These are phyloP conservation scores for Branchellion lobata DNA, from an alignment of 2,888 invertebrate species.

Conservation along the genomic window DNA sequence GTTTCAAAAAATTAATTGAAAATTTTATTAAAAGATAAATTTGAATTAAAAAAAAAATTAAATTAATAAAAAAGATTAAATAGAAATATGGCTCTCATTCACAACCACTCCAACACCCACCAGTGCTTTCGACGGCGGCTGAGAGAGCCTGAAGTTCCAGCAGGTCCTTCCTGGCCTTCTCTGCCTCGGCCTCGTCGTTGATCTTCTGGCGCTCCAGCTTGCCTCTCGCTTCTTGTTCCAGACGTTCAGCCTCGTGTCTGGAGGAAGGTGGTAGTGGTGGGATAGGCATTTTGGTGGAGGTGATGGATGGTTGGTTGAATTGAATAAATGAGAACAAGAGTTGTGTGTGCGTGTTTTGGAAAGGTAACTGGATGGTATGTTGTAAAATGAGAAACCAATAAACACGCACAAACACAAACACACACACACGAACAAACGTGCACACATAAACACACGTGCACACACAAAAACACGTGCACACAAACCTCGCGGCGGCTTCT, in stretches of 20 bases:
- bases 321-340: neutral
- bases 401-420: no score
- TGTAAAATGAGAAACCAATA: no score
- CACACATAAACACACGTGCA: no score
- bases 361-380: no score
- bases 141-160: conserved; percentile 64
- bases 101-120: no score
- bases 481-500: conserved; percentile 64
- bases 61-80: no score
- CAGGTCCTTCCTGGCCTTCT: conserved; percentile 62
- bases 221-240: conserved; percentile 65
- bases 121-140: conserved; percentile 64
- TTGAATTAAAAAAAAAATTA: no score
- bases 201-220: conserved; percentile 65
- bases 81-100: no score
- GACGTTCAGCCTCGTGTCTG: conserved; percentile 65
- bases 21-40: no score
- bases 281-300: neutral
- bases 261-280: conserved; percentile 25
- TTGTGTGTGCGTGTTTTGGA: neutral
- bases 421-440: no score
- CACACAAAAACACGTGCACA: neutral
- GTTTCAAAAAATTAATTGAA: no score
- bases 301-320: neutral
- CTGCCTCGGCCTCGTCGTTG: conserved; percentile 65